A percentile compares a stretch with the other conserved stretches of the same genome.
Conservation (phyloP, 2,113 vertebrate species). For the Bombycilla garrulus region DNA sequence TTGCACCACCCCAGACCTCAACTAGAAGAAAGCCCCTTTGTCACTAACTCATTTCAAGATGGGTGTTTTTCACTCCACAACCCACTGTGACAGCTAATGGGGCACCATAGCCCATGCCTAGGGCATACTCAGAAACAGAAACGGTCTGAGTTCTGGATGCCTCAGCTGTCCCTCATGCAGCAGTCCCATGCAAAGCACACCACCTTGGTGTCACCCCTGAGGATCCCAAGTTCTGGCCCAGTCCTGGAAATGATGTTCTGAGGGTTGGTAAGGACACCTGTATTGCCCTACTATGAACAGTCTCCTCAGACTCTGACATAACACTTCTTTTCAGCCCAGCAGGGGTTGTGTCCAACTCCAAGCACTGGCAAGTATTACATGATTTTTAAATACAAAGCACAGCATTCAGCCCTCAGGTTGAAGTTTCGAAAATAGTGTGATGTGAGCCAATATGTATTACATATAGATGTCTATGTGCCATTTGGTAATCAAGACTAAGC, state of each 20-base stretch:
- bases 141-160: background rate
- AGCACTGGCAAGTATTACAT: background rate
- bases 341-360: background rate
- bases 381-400: background rate
- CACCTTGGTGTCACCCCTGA: background rate
- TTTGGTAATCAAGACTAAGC: background rate
- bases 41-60: background rate
- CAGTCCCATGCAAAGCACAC: background rate
- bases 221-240: background rate
- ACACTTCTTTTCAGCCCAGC: background rate
- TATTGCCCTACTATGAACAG: background rate
- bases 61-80: background rate
- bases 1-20: background rate
- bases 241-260: background rate
- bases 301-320: background rate
- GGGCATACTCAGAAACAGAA: background rate
- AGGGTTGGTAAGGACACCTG: background rate
- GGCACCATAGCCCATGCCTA: background rate
- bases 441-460: background rate
- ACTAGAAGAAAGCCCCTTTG: background rate
- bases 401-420: background rate
- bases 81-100: background rate
- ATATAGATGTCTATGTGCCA: background rate
- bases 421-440: background rate
- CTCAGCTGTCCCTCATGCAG: accelerated